Percentiles rank a stretch among this genome's conserved stretches.
Evolutionary conservation across 2,888 invertebrate species (phyloP).

Genomic region (Caenorhabditis macrosperma): DNA sequence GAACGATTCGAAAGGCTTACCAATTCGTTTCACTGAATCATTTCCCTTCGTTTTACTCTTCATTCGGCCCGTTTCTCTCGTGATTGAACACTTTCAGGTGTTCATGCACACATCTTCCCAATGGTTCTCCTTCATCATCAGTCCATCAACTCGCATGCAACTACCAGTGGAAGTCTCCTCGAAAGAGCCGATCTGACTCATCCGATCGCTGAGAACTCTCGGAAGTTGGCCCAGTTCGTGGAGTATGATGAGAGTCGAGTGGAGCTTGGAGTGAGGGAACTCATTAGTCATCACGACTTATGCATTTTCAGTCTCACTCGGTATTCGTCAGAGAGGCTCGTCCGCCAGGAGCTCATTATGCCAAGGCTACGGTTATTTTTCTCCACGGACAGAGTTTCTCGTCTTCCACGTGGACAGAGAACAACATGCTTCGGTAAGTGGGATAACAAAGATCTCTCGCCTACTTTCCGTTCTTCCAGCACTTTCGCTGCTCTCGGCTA

Average conservation of each 20-base stretch:
- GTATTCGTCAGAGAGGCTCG: conserved; percentile 67
- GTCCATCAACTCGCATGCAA: neutral
- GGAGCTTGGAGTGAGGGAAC: conserved; percentile 59
- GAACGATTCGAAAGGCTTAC: neutral
- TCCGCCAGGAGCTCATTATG: conserved; percentile 67
- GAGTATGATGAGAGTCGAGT: conserved; percentile 62
- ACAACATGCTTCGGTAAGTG: conserved; percentile 54
- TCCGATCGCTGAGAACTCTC: conserved; percentile 69
- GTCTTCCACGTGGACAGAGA: conserved; percentile 67
- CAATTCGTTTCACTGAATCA: neutral
- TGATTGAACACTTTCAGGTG: neutral
- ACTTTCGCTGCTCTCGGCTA: conserved; percentile 67
- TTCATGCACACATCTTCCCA: neutral
- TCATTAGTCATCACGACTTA: neutral
- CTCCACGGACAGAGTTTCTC: conserved; percentile 71
- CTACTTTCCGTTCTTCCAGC: conserved; percentile 26
- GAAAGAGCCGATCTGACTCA: conserved; percentile 68
- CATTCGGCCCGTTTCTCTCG: neutral
- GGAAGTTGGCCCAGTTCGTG: conserved; percentile 65
- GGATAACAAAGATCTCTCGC: too few relatives aligned
- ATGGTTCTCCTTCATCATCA: conserved; percentile 41
- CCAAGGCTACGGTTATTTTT: conserved; percentile 66
- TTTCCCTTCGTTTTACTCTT: neutral
- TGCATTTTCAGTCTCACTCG: conserved; percentile 54
- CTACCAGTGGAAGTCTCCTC: conserved; percentile 44